A percentile compares a stretch with the other conserved stretches of the same genome.
phyloP scores from a whole-genome alignment of 2,888 invertebrate genomes.

The Cheilosia variabilis region DNA sequence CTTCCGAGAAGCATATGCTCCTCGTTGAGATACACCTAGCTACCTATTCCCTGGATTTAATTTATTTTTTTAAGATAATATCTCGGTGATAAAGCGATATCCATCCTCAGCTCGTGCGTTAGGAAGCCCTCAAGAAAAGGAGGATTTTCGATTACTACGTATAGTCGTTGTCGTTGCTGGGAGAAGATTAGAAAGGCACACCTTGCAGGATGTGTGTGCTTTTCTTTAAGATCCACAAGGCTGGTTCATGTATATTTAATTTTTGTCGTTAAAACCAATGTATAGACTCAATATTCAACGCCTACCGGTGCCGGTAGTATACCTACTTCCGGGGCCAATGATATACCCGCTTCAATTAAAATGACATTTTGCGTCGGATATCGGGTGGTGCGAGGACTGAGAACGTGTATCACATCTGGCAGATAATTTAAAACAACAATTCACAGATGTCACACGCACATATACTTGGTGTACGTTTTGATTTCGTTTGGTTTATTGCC shows the following conservation, averaged over 20 bases:
- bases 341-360: slow-evolving; percentile 65
- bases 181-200: background rate
- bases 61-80: slow-evolving; percentile 64
- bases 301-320: background rate
- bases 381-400: background rate
- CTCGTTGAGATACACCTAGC: background rate
- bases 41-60: slow-evolving; percentile 31
- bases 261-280: background rate
- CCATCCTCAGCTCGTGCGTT: slow-evolving; percentile 10
- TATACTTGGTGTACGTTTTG: slow-evolving; percentile 4
- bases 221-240: background rate
- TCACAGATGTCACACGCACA: slow-evolving; percentile 31
- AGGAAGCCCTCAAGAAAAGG: slow-evolving; percentile 12
- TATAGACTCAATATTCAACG: background rate
- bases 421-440: slow-evolving; percentile 50
- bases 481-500: slow-evolving; percentile 28
- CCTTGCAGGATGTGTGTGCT: slow-evolving; percentile 9
- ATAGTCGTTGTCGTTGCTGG: background rate
- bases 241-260: slow-evolving; percentile 36
- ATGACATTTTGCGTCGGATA: slow-evolving; percentile 41
- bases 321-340: slow-evolving; percentile 19
- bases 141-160: slow-evolving; percentile 34
- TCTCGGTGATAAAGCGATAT: slow-evolving; percentile 46
- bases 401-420: slow-evolving; percentile 33
- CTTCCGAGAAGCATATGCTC: background rate